Evolutionary conservation across 2,113 vertebrate species (phyloP).

Genomic region (Onychostoma macrolepis): DNA sequence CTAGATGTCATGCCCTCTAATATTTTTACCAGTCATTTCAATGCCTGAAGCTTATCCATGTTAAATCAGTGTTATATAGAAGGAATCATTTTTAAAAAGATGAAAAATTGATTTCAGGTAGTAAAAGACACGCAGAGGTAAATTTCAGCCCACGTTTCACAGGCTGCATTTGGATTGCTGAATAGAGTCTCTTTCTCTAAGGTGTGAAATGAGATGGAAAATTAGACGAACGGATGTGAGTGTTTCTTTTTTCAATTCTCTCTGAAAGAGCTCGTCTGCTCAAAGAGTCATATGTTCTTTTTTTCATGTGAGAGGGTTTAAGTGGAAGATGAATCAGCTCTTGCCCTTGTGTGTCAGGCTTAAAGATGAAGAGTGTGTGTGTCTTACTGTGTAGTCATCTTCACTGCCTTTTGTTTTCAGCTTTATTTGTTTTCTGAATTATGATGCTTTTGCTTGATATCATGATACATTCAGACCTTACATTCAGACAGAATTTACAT

Average conservation of each 20-base stretch:
- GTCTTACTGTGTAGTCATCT: slow-evolving; percentile 2
- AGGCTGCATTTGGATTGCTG: slow-evolving; percentile 30
- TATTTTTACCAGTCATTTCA: slow-evolving; percentile 23
- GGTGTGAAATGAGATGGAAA: slow-evolving; percentile 51
- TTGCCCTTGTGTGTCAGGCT: slow-evolving; percentile 4
- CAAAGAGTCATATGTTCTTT: slow-evolving; percentile 21
- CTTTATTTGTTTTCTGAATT: background rate
- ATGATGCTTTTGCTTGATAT: background rate
- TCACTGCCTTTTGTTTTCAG: slow-evolving; percentile 1
- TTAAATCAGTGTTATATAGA: slow-evolving; percentile 15
- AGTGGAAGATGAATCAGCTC: slow-evolving; percentile 34
- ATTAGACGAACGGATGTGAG: slow-evolving; percentile 33
- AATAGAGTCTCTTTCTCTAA: slow-evolving; percentile 23
- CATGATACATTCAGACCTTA: no score
- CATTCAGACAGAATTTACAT: no score
- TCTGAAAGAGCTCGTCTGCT: slow-evolving; percentile 19
- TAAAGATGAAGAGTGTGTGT: slow-evolving; percentile 4
- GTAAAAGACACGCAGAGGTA: slow-evolving; percentile 28
- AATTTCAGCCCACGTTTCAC: background rate
- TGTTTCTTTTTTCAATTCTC: slow-evolving; percentile 4
- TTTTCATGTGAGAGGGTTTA: slow-evolving; percentile 30
- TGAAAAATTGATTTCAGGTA: background rate
- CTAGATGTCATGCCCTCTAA: background rate
- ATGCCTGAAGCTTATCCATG: background rate
- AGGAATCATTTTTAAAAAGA: background rate